Evolutionary conservation across 2,888 invertebrate species (phyloP), one percentile per base, ranked within the genome.

Genomic region (Stenurella melanura): DNA sequence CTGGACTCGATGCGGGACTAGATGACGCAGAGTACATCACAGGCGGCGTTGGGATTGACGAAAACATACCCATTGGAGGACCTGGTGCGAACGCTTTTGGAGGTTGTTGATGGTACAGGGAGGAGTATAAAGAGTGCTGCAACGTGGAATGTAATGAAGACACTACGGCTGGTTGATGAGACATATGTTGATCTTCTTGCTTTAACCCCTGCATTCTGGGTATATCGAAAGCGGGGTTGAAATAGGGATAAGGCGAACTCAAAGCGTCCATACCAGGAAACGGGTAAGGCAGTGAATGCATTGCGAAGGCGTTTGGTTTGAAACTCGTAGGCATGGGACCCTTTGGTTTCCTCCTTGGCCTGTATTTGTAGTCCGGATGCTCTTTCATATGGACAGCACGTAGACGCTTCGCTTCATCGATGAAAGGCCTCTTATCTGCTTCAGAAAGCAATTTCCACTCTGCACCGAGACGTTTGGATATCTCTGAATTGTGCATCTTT

Each of bases 381-480:
- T 96, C 96, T 90, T 95, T 96, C 96, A 96, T 97, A 92, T 97
- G 96, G 86, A 95, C 90, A 0, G 95, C 95, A 9, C 98, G 91
- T 78, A 98, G 90, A 57, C 97, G 91, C 89, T 98, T 98, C 0
- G 98, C 97, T 89, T 98, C 97, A 88, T 98, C 98, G 83, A 98
- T 97, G 90, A 97, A 98, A 1, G 97, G 98, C 77, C 96, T 91
- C 88, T 98, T 98, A 84, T 97, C 96, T 80, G 93, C 91, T 87
- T 98, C 97, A 0, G 95, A 93, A 5, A 98, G 89, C 80, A 96
- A 88, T 89, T 98, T 98, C 98, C 98, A 98, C 88, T 97, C 97
- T 9, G 96, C 96, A 0, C 98, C 98, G 61, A 98, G 91, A 15
- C 96, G 92, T 88, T 98, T 98, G 21, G 96, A 96, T 80, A 98